A percentile compares a stretch with the other conserved stretches of the same genome.
Conservation (phyloP, 1,140 invertebrate species). For the Limonius californicus region DNA sequence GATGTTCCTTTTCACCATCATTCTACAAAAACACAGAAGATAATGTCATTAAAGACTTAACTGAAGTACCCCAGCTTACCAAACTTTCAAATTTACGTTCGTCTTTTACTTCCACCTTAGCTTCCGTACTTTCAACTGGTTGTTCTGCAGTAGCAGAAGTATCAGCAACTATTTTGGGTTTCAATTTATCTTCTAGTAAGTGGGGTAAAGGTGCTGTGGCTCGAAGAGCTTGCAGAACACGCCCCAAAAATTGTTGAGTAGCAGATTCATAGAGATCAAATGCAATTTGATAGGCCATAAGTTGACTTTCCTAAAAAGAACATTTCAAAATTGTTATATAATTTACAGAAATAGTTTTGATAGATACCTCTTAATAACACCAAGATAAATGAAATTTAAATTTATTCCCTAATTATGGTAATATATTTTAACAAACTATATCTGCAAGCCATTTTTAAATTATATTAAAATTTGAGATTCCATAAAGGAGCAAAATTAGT, state of each 20-base stretch:
- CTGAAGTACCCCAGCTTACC: constrained; percentile 38
- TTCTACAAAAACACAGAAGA: constrained; percentile 46
- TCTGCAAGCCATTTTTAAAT: too few species aligned
- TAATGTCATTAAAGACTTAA: background rate
- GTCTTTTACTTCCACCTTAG: background rate
- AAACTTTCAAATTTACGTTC: constrained; percentile 47
- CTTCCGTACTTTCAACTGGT: constrained; percentile 28
- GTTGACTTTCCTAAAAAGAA: constrained; percentile 49
- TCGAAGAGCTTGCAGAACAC: constrained; percentile 79
- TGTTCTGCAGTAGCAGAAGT: constrained; percentile 27
- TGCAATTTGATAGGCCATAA: constrained; percentile 98
- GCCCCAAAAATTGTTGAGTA: constrained; percentile 93
- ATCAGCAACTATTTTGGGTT: constrained; percentile 54
- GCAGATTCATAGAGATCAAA: constrained; percentile 99
- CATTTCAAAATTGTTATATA: background rate
- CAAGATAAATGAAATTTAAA: too few species aligned
- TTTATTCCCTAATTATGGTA: too few species aligned
- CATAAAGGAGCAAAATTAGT: too few species aligned
- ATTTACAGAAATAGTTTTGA: background rate
- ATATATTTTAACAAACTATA: too few species aligned
- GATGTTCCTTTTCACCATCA: constrained; percentile 80
- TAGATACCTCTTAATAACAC: too few species aligned
- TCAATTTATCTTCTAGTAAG: constrained; percentile 66
- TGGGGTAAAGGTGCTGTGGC: constrained; percentile 81
- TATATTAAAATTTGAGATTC: too few species aligned